Evolutionary conservation across 2,113 vertebrate genomes (phyloP).

Genomic region (Cavia porcellus): DNA sequence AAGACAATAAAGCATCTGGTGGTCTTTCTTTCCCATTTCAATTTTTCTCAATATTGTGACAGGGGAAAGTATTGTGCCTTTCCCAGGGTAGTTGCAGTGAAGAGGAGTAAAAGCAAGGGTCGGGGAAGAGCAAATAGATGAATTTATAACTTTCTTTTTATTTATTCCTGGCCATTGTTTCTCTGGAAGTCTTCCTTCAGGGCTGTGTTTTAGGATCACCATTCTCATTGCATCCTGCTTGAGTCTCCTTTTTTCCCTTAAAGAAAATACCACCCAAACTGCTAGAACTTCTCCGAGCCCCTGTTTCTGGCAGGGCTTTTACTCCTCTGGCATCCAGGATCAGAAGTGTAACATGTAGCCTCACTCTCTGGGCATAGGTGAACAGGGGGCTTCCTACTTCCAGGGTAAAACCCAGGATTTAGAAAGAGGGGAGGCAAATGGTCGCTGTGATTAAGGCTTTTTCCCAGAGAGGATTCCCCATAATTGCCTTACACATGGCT

Average conservation of each 20-base stretch:
- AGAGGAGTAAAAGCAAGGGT: constrained; percentile 94
- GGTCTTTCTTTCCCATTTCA: constrained; percentile 95
- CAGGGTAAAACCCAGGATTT: background rate
- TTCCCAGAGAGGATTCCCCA: constrained; percentile 68
- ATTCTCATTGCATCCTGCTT: constrained; percentile 91
- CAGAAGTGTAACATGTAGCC: constrained; percentile 74
- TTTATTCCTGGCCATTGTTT: constrained; percentile 93
- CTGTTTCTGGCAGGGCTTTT: constrained; percentile 11
- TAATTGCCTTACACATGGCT: constrained; percentile 72
- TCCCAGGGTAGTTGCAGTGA: constrained; percentile 92
- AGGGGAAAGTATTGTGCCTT: constrained; percentile 97
- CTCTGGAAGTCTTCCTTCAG: constrained; percentile 89
- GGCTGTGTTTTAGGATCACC: constrained; percentile 91
- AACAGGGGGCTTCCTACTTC: constrained; percentile 13
- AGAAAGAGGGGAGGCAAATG: constrained; percentile 7
- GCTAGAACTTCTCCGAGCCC: constrained; percentile 82
- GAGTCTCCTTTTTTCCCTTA: constrained; percentile 82
- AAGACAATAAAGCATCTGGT: constrained; percentile 99
- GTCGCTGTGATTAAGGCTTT: constrained; percentile 48
- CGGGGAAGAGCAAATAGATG: constrained; percentile 99
- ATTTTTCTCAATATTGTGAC: constrained; percentile 98
- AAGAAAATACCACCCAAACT: constrained; percentile 92
- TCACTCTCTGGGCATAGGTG: constrained; percentile 39
- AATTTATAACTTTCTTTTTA: constrained; percentile 99
- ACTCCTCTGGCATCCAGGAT: constrained; percentile 52